These are phyloP conservation scores for Tiliacea aurago DNA, from an alignment of 2,888 invertebrate genomes.

Conservation along the genomic window DNA sequence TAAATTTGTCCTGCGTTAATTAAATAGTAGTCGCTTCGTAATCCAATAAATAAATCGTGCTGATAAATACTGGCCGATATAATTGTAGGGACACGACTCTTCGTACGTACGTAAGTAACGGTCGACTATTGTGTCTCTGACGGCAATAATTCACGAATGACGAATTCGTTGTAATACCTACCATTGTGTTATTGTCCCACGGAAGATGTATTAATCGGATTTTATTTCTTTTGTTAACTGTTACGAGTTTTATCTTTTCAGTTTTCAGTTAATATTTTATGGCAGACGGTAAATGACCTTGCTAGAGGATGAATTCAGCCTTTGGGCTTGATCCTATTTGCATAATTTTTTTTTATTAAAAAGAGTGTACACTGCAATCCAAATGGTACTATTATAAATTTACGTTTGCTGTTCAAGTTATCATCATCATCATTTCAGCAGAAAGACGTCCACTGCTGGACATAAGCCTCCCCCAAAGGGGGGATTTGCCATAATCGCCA, in stretches of 20 bases:
- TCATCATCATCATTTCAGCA: too few species aligned
- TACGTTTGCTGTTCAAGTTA: not conserved
- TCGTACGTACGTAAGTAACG: conserved; percentile 63
- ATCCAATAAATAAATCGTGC: conserved; percentile 75
- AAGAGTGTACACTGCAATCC: not conserved
- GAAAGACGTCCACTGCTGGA: too few species aligned
- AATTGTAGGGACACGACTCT: conserved; percentile 69
- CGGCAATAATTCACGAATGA: conserved; percentile 66
- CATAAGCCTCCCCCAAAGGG: too few species aligned
- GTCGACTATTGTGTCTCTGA: conserved; percentile 62
- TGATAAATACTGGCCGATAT: conserved; percentile 72
- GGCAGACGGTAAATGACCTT: conserved; percentile 7
- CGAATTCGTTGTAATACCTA: conserved; percentile 59
- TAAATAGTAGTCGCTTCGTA: conserved; percentile 74
- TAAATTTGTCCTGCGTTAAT: conserved; percentile 76
- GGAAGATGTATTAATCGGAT: conserved; percentile 56
- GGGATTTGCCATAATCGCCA: too few species aligned
- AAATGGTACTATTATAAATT: conserved; percentile 4
- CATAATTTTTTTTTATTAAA: not conserved
- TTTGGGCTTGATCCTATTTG: conserved; percentile 10
- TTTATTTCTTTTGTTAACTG: conserved; percentile 56
- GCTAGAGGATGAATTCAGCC: conserved; percentile 4
- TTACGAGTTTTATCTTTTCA: conserved; percentile 36
- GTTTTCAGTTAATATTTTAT: conserved; percentile 22
- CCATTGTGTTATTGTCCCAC: conserved; percentile 55